Conservation (phyloP, 2,113 vertebrate genomes). For the Elgaria multicarinata region DNA sequence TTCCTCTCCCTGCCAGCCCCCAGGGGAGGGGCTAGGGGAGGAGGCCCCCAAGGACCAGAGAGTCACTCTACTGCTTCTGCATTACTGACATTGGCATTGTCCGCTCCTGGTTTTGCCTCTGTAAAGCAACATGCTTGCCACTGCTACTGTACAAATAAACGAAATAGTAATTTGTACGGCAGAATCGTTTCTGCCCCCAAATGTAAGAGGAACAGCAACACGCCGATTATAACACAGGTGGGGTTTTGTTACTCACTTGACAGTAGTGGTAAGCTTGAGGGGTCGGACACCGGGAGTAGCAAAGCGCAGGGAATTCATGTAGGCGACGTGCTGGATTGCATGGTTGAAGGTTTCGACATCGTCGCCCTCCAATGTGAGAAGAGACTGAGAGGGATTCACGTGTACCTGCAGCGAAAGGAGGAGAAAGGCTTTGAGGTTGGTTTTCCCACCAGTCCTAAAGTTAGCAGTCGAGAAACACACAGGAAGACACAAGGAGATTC, state of each 20-base stretch:
- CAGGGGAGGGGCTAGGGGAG: too few species aligned
- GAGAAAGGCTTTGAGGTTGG: neutral
- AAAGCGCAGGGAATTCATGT: conserved; percentile 96
- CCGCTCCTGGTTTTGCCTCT: neutral
- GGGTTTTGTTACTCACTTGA: conserved; percentile 77
- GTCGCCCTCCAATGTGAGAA: conserved; percentile 94
- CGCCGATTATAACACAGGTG: neutral
- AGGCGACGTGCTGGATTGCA: conserved; percentile 96
- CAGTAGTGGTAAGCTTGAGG: conserved; percentile 88
- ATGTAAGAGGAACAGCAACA: neutral
- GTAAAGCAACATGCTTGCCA: neutral
- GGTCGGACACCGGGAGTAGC: conserved; percentile 96
- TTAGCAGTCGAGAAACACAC: conserved; percentile 13
- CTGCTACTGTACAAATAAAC: neutral
- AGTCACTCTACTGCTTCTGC: neutral
- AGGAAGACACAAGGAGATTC: conserved; percentile 39
- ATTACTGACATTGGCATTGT: neutral
- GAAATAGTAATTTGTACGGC: neutral
- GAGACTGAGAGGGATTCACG: conserved; percentile 96
- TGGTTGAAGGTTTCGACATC: conserved; percentile 97
- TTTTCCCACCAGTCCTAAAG: neutral
- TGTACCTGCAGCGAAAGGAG: conserved; percentile 83
- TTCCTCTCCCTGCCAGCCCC: too few species aligned
- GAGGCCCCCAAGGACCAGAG: too few species aligned
- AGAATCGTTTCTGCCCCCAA: neutral